Base-by-base conservation (phyloP, 2,888 invertebrate species). In the Cyaniris semiargus region DNA sequence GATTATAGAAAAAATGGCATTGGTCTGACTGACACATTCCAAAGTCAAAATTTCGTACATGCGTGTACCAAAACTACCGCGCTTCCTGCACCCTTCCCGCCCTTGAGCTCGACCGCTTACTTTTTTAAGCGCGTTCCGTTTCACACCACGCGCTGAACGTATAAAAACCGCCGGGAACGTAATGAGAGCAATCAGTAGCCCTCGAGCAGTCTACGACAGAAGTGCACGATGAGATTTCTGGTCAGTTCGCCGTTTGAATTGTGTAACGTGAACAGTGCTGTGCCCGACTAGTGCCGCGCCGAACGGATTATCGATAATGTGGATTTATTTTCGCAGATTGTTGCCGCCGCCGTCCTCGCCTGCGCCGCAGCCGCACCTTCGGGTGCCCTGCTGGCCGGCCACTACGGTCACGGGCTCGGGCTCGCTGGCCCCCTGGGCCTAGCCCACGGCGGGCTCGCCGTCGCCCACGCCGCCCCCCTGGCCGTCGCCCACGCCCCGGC, bases 201-300 rank as follows among this genome's bases (percentile, higher is more conserved):
- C 88, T 90, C 92, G 92, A 84, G 94, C 93, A 94, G 94, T 94
- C 94, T 91, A 89, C 86, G 83, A 92, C 91, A 90, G 94, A 94
- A 94, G 91, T 93, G 92, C 93, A 93, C 84, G 92, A 93, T 94
- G 93, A 91, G 93, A 93, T 87, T 93, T 90, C 93, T 93, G 92
- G 92, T 93, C 85, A 90, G 94, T 92, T 77, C 78, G 48, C 13
- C 48, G 38, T 72, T 72, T 48, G 74, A 53, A 78, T 83, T 82
- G 82, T 85, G 81, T 81, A 82, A 80, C 80, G 83, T 84, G 83
- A 84, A 83, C 81, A 82, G 85, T 84, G 83, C 79, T 81, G 83
- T 81, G 83, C 78, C 78, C 80, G 80, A 80, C 78, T 82, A 82
- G 84, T 84, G 83, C 79, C 81, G 83, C 38, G 23, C 80, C 81